These are phyloP conservation scores for Drosophila nikananu DNA, from an alignment of 1,140 invertebrate species.

Conservation along the genomic window DNA sequence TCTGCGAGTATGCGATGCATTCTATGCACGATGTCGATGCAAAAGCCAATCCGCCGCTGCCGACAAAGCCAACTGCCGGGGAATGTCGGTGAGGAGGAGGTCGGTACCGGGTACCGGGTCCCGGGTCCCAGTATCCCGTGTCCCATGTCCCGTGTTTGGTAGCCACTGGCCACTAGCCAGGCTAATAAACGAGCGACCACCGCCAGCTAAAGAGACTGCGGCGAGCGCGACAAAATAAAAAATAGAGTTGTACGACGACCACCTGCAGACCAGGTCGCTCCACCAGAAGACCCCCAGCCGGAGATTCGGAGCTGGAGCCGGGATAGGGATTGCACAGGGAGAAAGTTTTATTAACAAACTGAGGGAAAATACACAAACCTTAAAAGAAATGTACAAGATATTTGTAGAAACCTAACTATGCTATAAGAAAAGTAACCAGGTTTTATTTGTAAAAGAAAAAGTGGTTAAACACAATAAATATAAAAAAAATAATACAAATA, in stretches of 20 bases:
- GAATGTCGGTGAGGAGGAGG: conserved; percentile 23
- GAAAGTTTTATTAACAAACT: background rate
- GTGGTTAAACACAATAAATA: no score
- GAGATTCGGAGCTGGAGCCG: conserved; percentile 27
- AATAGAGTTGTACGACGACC: conserved; percentile 83
- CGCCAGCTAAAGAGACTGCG: conserved; percentile 73
- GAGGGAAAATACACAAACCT: background rate
- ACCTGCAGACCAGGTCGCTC: conserved; percentile 68
- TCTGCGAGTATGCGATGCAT: conserved; percentile 73
- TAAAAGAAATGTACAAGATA: background rate
- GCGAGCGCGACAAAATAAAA: conserved; percentile 82
- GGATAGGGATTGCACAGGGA: conserved; percentile 28
- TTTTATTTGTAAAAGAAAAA: no score
- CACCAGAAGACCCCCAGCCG: conserved; percentile 32
- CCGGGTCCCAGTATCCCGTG: conserved; percentile 11
- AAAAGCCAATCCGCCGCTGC: conserved; percentile 12
- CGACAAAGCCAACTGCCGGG: conserved; percentile 31
- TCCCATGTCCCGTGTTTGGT: conserved; percentile 33
- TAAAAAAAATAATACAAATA: no score
- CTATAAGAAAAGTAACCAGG: no score
- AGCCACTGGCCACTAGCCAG: conserved; percentile 36
- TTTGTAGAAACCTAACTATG: background rate
- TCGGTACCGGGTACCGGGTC: conserved; percentile 20
- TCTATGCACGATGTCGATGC: conserved; percentile 44
- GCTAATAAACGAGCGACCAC: conserved; percentile 69